Evolutionary conservation across 2,113 vertebrate genomes (phyloP).

Genomic region (Typhlomys cinereus): DNA sequence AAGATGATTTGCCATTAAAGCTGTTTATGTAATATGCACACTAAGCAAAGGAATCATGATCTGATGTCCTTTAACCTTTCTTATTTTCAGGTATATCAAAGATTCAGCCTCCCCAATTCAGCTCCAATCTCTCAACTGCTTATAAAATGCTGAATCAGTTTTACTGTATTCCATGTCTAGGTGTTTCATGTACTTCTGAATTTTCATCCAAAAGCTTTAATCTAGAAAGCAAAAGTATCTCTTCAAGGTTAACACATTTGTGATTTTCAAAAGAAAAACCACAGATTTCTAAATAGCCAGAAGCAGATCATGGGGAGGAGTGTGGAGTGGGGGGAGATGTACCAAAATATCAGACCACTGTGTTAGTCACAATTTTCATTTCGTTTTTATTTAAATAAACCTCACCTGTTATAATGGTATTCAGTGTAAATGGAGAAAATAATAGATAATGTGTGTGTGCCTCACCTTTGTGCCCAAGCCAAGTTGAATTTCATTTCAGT

Average conservation of each 20-base stretch:
- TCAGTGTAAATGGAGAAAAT: too few species aligned
- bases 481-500: too few species aligned
- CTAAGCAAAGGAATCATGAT: conserved; percentile 32
- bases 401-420: too few species aligned
- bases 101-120: background rate
- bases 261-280: background rate
- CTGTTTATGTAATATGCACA: conserved; percentile 43
- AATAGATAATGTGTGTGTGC: too few species aligned
- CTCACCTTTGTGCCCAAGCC: too few species aligned
- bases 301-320: too few species aligned
- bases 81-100: background rate
- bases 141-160: background rate
- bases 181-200: background rate
- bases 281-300: background rate
- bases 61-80: background rate
- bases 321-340: too few species aligned
- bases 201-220: background rate
- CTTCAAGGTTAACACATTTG: background rate
- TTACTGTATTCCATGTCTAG: background rate
- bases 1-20: conserved; percentile 47
- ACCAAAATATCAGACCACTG: background rate
- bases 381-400: background rate
- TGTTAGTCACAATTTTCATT: background rate
- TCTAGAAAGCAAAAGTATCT: background rate
- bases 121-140: background rate